These are phyloP conservation scores for Drosophila affinis DNA, from an alignment of 2,888 invertebrate species.

Conservation along the genomic window DNA sequence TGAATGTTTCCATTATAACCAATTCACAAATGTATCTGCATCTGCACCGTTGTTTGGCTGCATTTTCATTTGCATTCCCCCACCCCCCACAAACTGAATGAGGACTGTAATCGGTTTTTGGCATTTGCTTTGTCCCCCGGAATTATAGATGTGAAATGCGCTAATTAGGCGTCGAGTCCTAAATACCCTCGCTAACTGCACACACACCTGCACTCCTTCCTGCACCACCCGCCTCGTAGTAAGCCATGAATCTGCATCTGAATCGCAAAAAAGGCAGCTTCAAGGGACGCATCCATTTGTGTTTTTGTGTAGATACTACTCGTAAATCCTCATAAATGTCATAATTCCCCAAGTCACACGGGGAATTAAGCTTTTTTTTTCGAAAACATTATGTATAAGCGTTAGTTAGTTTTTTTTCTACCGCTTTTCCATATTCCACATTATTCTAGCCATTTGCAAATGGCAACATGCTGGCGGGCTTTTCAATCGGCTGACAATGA, in stretches of 20 bases:
- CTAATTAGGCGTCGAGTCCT: slow-evolving; percentile 41
- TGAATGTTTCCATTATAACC: slow-evolving; percentile 29
- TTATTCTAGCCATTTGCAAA: too few species aligned
- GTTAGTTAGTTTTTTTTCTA: too few species aligned
- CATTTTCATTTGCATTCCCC: slow-evolving; percentile 10
- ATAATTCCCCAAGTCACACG: slow-evolving; percentile 22
- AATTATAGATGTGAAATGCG: slow-evolving; percentile 42
- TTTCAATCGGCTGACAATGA: neutral
- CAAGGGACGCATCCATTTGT: neutral
- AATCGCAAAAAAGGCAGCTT: too few species aligned
- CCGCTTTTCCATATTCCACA: neutral
- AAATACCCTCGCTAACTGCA: slow-evolving; percentile 30
- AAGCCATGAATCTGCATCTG: too few species aligned
- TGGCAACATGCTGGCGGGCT: neutral
- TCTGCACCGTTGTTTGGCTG: slow-evolving; percentile 10
- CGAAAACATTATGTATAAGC: neutral
- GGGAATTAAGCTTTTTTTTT: slow-evolving; percentile 14
- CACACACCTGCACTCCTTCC: too few species aligned
- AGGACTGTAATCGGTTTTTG: slow-evolving; percentile 31
- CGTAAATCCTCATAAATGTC: slow-evolving; percentile 32
- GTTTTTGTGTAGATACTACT: neutral
- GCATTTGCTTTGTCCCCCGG: slow-evolving; percentile 29
- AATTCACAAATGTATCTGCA: slow-evolving; percentile 8
- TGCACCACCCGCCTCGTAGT: too few species aligned
- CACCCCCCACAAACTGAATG: slow-evolving; percentile 20